Evolutionary conservation across 2,888 invertebrate genomes (phyloP).

Genomic region (Agrypnus murinus): DNA sequence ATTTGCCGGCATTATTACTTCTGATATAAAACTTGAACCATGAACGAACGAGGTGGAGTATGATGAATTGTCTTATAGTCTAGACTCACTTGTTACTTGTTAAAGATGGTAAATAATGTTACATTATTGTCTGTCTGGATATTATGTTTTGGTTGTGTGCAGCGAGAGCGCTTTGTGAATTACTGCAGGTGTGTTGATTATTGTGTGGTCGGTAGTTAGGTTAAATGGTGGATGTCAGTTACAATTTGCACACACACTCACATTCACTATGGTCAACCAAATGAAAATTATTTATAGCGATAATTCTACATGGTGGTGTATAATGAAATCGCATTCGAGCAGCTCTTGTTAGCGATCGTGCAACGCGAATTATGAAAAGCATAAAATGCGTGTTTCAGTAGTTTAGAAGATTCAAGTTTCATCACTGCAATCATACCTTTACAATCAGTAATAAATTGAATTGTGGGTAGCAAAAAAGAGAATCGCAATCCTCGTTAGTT

Average conservation of each 20-base stretch:
- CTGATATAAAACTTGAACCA: slow-evolving; percentile 12
- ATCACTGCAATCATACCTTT: not conserved
- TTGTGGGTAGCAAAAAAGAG: not conserved
- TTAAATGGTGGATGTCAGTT: slow-evolving; percentile 31
- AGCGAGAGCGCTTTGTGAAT: slow-evolving; percentile 18
- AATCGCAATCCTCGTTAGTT: no score
- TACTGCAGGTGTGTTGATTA: slow-evolving; percentile 34
- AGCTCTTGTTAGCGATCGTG: slow-evolving; percentile 14
- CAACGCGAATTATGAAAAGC: slow-evolving; percentile 11
- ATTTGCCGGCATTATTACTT: slow-evolving; percentile 14
- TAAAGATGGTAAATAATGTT: slow-evolving; percentile 35
- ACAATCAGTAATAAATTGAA: not conserved
- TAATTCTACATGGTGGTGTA: slow-evolving; percentile 2
- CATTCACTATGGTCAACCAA: slow-evolving; percentile 20
- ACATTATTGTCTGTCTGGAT: slow-evolving; percentile 27
- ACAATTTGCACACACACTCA: slow-evolving; percentile 23
- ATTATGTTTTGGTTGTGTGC: slow-evolving; percentile 17
- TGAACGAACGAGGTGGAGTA: slow-evolving; percentile 9
- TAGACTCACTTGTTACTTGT: slow-evolving; percentile 39
- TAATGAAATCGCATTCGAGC: not conserved
- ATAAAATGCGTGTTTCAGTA: slow-evolving; percentile 8
- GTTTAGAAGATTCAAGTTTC: not conserved
- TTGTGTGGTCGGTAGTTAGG: slow-evolving; percentile 34
- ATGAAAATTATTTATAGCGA: slow-evolving; percentile 21
- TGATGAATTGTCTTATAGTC: slow-evolving; percentile 32